These are phyloP conservation scores for Urocolius indicus DNA, from an alignment of 2,113 vertebrate species.

Conservation along the genomic window DNA sequence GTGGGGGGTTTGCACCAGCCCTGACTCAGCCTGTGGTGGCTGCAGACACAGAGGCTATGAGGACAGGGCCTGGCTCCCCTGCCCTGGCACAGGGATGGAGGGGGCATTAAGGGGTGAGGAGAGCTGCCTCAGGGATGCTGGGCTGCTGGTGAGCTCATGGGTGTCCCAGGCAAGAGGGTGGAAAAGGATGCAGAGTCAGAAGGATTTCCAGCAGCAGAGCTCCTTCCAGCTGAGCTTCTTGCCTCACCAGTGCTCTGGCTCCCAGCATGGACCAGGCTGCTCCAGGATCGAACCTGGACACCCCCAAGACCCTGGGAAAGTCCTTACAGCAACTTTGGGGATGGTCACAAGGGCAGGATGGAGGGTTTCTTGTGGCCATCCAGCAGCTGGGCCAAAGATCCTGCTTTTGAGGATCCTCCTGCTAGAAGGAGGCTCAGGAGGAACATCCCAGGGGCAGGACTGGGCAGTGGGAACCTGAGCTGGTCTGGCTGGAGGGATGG, in stretches of 20 bases:
- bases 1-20: not conserved
- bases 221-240: not conserved
- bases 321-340: not conserved
- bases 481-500: not conserved
- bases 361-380: not conserved
- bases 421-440: not conserved
- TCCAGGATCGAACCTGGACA: not conserved
- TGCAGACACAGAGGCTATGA: not conserved
- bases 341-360: not conserved
- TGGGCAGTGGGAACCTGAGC: not conserved
- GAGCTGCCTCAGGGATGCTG: not conserved
- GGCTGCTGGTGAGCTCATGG: not conserved
- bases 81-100: not conserved
- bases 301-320: fast-evolving
- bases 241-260: fast-evolving
- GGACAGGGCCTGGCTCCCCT: not conserved
- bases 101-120: not conserved
- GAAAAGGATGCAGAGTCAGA: not conserved
- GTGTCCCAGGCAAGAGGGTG: not conserved
- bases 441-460: not conserved
- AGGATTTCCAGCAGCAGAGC: not conserved
- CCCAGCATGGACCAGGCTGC: not conserved
- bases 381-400: not conserved
- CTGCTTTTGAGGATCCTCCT: not conserved
- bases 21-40: conserved; percentile 26